A percentile compares a stretch with the other conserved stretches of the same genome.
These are phyloP conservation scores for Cliona cf. orientalis DNA, from an alignment of 37 sponge, comb jelly and placozoan genomes.

Conservation along the genomic window DNA sequence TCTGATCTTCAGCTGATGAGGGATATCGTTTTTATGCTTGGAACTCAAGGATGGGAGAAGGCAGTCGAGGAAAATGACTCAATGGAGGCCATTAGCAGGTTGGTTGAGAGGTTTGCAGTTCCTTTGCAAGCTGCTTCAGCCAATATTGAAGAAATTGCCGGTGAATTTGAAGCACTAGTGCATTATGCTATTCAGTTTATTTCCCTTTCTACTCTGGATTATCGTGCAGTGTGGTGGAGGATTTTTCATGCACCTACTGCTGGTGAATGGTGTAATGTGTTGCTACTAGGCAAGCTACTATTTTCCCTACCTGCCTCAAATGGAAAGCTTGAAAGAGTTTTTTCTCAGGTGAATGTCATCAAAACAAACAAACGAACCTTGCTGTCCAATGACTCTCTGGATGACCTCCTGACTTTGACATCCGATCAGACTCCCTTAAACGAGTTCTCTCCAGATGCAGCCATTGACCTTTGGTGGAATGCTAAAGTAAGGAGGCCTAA, in stretches of 20 bases:
- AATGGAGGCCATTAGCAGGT: constrained; percentile 48
- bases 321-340: constrained; percentile 63
- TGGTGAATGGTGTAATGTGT: constrained; percentile 50
- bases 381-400: constrained; percentile 56
- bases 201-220: constrained; percentile 66
- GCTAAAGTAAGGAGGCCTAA: too few species aligned
- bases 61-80: constrained; percentile 33
- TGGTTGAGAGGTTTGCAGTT: constrained; percentile 46
- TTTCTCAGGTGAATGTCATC: constrained; percentile 61
- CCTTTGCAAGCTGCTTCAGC: constrained; percentile 56
- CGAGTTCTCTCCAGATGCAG: constrained; percentile 42
- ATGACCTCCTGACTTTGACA: constrained; percentile 53
- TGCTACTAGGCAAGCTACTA: constrained; percentile 50
- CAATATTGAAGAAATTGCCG: constrained; percentile 9
- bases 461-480: constrained; percentile 73
- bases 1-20: constrained; percentile 44
- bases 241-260: constrained; percentile 70
- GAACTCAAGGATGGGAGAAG: constrained; percentile 70
- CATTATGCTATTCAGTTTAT: constrained; percentile 67
- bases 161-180: constrained; percentile 36
- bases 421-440: constrained; percentile 22
- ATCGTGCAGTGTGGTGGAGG: constrained; percentile 75
- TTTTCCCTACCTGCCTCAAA: constrained; percentile 67
- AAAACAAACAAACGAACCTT: constrained; percentile 46
- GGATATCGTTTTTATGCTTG: constrained; percentile 45